These are phyloP conservation scores for Drosophila nasuta DNA, from an alignment of 1,140 invertebrate genomes.

Conservation along the genomic window DNA sequence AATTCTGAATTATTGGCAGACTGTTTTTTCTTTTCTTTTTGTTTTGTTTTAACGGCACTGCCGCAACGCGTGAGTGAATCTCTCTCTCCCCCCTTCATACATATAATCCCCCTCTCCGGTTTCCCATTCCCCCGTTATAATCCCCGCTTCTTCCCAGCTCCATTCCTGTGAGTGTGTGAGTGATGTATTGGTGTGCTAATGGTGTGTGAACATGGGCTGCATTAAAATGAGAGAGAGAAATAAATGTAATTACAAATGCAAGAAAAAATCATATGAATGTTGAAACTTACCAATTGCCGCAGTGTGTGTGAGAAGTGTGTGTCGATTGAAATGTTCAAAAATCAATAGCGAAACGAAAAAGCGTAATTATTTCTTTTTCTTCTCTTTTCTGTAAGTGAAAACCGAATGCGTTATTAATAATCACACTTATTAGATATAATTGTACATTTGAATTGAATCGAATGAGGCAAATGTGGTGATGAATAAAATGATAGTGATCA, in stretches of 20 bases:
- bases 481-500: not conserved
- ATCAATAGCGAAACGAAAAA: constrained; percentile 74
- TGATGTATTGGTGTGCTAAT: constrained; percentile 48
- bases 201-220: constrained; percentile 28
- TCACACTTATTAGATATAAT: constrained; percentile 5
- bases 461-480: not conserved
- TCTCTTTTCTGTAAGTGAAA: constrained; percentile 81
- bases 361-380: constrained; percentile 79
- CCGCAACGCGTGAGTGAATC: constrained; percentile 63
- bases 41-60: constrained; percentile 53
- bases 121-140: not conserved
- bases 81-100: constrained; percentile 11
- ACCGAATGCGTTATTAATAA: constrained; percentile 46
- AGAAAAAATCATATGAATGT: not conserved
- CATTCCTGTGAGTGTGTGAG: constrained; percentile 26
- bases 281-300: constrained; percentile 67
- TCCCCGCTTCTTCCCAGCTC: constrained; percentile 17
- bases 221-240: constrained; percentile 5
- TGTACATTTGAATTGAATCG: not conserved
- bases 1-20: constrained; percentile 73
- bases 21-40: constrained; percentile 17
- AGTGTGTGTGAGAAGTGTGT: constrained; percentile 42
- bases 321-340: constrained; percentile 67
- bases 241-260: constrained; percentile 18
- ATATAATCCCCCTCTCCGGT: not conserved